phyloP scores from a whole-genome alignment of 2,113 vertebrate genomes.

The Gymnocephalus cernua region DNA sequence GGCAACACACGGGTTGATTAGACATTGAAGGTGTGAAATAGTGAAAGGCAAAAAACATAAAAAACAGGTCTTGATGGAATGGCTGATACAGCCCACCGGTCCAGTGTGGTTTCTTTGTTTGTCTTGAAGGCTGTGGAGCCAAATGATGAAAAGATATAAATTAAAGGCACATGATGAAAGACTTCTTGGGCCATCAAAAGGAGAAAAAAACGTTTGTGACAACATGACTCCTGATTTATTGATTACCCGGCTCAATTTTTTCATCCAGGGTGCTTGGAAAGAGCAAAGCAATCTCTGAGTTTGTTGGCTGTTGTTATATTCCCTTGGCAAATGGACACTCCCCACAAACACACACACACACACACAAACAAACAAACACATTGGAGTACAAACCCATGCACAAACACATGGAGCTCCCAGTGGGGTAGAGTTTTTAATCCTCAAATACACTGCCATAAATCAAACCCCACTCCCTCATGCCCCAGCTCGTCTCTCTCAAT shows the following conservation, averaged over 20 bases:
- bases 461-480: slow-evolving; percentile 64
- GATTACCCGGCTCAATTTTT: slow-evolving; percentile 76
- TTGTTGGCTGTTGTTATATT: slow-evolving; percentile 72
- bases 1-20: slow-evolving; percentile 32
- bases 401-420: slow-evolving; percentile 68
- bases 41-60: slow-evolving; percentile 33
- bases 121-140: slow-evolving; percentile 54
- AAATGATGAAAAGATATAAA: slow-evolving; percentile 68
- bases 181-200: slow-evolving; percentile 76
- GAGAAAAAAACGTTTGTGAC: slow-evolving; percentile 63
- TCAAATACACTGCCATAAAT: slow-evolving; percentile 83
- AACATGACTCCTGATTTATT: slow-evolving; percentile 82
- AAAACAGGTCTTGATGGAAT: slow-evolving; percentile 35
- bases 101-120: slow-evolving; percentile 8
- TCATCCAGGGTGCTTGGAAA: slow-evolving; percentile 65
- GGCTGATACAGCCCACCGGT: slow-evolving; percentile 14
- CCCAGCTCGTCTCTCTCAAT: slow-evolving; percentile 71
- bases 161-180: slow-evolving; percentile 81
- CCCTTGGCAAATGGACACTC: slow-evolving; percentile 65
- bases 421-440: slow-evolving; percentile 81
- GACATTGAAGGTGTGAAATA: slow-evolving; percentile 36
- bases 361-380: slow-evolving; percentile 39
- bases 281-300: slow-evolving; percentile 79
- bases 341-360: slow-evolving; percentile 45
- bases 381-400: slow-evolving; percentile 36